Evolutionary conservation across 2,888 invertebrate genomes (phyloP).

Genomic region (Parnassius smintheus): DNA sequence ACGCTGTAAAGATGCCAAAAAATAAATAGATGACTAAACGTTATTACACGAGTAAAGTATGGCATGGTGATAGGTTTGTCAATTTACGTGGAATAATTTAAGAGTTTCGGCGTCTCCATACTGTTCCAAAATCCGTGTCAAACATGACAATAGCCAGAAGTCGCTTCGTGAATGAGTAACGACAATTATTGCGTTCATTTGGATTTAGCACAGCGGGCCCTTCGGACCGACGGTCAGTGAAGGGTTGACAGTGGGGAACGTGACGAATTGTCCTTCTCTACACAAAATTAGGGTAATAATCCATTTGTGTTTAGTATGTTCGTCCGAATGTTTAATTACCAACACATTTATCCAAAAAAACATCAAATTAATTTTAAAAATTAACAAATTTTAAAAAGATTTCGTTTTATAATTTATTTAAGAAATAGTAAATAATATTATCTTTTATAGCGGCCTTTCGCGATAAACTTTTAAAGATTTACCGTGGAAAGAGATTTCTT

Average conservation of each 20-base stretch:
- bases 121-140: slow-evolving; percentile 31
- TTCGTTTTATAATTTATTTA: not conserved
- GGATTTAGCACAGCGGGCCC: slow-evolving; percentile 69
- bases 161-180: slow-evolving; percentile 48
- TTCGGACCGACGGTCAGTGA: slow-evolving; percentile 48
- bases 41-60: too few species aligned
- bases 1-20: too few species aligned
- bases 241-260: slow-evolving; percentile 62
- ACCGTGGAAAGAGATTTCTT: slow-evolving; percentile 20
- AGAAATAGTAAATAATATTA: not conserved
- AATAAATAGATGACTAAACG: too few species aligned
- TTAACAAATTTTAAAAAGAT: not conserved
- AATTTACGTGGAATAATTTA: not conserved
- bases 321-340: slow-evolving; percentile 4
- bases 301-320: slow-evolving; percentile 43
- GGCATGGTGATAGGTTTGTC: too few species aligned
- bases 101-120: slow-evolving; percentile 34
- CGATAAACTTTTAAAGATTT: slow-evolving; percentile 23
- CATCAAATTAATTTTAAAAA: not conserved
- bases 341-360: not conserved
- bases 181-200: slow-evolving; percentile 80
- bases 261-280: slow-evolving; percentile 59
- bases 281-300: slow-evolving; percentile 57
- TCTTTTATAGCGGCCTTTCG: slow-evolving; percentile 15
- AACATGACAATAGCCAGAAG: slow-evolving; percentile 44